Evolutionary conservation across 2,888 invertebrate genomes (phyloP).

Genomic region (Cantharis flavilabris): DNA sequence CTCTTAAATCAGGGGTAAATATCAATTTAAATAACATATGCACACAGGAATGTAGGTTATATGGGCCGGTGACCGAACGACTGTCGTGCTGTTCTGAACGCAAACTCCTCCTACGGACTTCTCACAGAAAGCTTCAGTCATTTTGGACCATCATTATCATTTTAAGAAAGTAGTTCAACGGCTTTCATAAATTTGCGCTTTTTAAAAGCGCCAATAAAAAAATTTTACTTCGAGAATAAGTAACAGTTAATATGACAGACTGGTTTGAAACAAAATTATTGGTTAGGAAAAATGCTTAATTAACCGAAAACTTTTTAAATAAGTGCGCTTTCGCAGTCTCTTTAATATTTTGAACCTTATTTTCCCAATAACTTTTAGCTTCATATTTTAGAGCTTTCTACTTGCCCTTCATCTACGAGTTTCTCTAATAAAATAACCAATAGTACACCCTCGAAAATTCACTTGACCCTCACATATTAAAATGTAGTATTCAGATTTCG

Average conservation of each 20-base stretch:
- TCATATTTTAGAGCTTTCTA: neutral
- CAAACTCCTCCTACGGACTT: constrained; percentile 39
- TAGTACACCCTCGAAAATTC: neutral
- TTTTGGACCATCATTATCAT: constrained; percentile 24
- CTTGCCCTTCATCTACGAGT: neutral
- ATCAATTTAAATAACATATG: constrained; percentile 39
- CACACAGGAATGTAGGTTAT: constrained; percentile 39
- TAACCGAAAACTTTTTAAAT: neutral
- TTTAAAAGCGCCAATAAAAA: neutral
- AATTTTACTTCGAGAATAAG: neutral
- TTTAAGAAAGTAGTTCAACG: constrained; percentile 32
- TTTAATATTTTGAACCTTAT: neutral
- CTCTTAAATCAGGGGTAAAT: constrained; percentile 26
- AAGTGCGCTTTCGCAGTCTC: neutral
- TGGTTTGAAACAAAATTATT: neutral
- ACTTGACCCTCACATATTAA: neutral
- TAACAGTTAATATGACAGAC: neutral
- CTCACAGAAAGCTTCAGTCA: constrained; percentile 22
- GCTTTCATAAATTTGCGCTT: constrained; percentile 14
- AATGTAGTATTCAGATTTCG: neutral
- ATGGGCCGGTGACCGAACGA: constrained; percentile 43
- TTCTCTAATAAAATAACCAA: neutral
- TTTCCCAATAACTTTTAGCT: neutral
- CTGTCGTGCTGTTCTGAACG: constrained; percentile 41
- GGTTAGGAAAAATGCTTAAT: neutral